phyloP scores from a whole-genome alignment of 2,888 invertebrate genomes.

The Cotesia congregata region DNA sequence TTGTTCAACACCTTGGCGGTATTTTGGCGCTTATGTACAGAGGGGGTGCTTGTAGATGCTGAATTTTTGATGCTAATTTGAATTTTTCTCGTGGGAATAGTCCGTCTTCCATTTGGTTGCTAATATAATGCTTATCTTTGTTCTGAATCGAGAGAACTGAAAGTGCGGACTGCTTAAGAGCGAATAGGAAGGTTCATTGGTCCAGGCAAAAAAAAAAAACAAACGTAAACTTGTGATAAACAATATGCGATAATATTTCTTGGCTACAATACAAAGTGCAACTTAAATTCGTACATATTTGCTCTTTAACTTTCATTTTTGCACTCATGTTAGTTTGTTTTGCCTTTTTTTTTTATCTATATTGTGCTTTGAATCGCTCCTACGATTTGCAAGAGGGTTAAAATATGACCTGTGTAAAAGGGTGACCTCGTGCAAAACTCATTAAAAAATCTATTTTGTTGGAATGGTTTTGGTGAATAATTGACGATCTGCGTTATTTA shows the following conservation, averaged over 20 bases:
- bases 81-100: not conserved
- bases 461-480: constrained; percentile 38
- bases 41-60: constrained; percentile 18
- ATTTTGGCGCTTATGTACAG: constrained; percentile 40
- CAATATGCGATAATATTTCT: not conserved
- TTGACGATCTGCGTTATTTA: constrained; percentile 24
- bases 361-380: constrained; percentile 9
- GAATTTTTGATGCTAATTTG: not conserved
- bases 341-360: not conserved
- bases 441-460: constrained; percentile 60
- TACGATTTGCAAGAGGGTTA: constrained; percentile 14
- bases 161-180: not conserved
- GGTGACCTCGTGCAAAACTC: constrained; percentile 61
- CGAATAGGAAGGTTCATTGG: constrained; percentile 9
- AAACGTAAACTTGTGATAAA: not conserved
- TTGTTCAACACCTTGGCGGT: constrained; percentile 43
- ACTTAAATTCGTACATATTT: constrained; percentile 47
- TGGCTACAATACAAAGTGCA: constrained; percentile 42
- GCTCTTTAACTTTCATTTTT: constrained; percentile 42
- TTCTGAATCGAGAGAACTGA: not conserved
- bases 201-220: not conserved
- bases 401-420: constrained; percentile 42
- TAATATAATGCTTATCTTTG: not conserved
- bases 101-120: not conserved
- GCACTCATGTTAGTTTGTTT: constrained; percentile 11